These are phyloP conservation scores for Machaerirhynchus nigripectus DNA, from an alignment of 2,113 vertebrate genomes.

Conservation along the genomic window DNA sequence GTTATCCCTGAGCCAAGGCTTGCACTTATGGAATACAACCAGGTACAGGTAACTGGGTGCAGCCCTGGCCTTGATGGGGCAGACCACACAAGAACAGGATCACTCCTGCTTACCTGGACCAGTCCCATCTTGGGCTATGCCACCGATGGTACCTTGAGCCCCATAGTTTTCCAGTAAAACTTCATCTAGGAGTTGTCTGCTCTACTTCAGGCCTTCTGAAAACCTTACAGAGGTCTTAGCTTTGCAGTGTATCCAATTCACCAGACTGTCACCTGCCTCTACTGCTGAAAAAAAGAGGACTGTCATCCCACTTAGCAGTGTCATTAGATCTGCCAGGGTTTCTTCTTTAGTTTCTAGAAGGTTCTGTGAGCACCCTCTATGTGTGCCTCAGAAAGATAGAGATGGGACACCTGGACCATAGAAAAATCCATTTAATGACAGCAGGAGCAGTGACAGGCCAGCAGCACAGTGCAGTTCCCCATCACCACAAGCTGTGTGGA, in stretches of 20 bases:
- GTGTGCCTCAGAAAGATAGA: neutral
- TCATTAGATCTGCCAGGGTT: neutral
- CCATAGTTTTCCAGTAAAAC: neutral
- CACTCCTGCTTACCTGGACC: neutral
- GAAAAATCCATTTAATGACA: neutral
- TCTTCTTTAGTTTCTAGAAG: neutral
- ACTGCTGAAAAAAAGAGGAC: neutral
- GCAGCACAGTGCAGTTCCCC: neutral
- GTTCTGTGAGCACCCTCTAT: neutral
- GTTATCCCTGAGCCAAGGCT: neutral
- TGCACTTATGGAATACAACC: neutral
- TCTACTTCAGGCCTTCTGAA: neutral
- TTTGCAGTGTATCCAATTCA: neutral
- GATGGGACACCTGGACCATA: neutral
- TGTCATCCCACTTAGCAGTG: neutral
- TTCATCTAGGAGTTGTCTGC: neutral
- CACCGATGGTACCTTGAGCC: neutral
- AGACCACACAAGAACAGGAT: neutral
- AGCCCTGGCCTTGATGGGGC: neutral
- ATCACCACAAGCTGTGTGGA: neutral
- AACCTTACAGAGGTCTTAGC: neutral
- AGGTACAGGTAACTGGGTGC: neutral
- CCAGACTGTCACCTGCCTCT: neutral
- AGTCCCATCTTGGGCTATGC: neutral
- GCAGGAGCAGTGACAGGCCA: neutral